Percentiles rank a stretch among this genome's conserved stretches.
phyloP scores from a whole-genome alignment of 92 coral and sea anemone genomes.

The Galaxea fascicularis region DNA sequence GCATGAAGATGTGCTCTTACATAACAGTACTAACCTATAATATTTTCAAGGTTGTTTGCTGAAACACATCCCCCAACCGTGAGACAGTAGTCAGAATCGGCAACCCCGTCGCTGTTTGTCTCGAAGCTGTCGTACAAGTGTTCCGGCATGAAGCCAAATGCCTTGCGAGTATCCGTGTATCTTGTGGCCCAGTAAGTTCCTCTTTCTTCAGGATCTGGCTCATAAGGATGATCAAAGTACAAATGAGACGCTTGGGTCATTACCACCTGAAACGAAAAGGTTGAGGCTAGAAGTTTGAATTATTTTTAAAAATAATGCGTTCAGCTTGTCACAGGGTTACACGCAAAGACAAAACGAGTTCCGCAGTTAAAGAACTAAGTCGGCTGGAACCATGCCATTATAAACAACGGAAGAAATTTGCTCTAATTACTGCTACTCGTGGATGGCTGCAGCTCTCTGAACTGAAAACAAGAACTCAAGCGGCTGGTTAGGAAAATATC shows the following conservation, averaged over 20 bases:
- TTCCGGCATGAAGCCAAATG: conserved; percentile 83
- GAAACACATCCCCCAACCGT: conserved; percentile 14
- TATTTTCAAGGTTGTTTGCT: conserved; percentile 39
- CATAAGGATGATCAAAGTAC: conserved; percentile 89
- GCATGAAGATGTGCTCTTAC: too few relatives aligned
- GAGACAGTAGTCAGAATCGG: conserved; percentile 15
- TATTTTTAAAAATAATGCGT: too few relatives aligned
- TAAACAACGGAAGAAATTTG: too few relatives aligned
- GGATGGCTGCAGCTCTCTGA: too few relatives aligned
- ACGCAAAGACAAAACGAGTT: background rate
- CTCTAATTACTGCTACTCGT: too few relatives aligned
- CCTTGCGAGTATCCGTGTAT: conserved; percentile 80
- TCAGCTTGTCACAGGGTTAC: background rate
- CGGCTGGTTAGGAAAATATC: too few relatives aligned
- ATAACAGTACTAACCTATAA: conserved; percentile 37
- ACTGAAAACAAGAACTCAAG: background rate
- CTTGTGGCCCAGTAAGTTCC: conserved; percentile 92
- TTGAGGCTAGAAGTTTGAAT: background rate
- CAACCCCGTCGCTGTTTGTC: conserved; percentile 12
- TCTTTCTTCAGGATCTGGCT: conserved; percentile 92
- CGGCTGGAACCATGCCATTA: too few relatives aligned
- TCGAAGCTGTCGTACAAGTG: conserved; percentile 40
- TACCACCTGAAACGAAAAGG: conserved; percentile 55
- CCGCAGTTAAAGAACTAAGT: background rate
- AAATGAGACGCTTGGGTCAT: conserved; percentile 82